These are phyloP conservation scores for Bombus waltoni DNA, from an alignment of 1,140 invertebrate species.

Conservation along the genomic window DNA sequence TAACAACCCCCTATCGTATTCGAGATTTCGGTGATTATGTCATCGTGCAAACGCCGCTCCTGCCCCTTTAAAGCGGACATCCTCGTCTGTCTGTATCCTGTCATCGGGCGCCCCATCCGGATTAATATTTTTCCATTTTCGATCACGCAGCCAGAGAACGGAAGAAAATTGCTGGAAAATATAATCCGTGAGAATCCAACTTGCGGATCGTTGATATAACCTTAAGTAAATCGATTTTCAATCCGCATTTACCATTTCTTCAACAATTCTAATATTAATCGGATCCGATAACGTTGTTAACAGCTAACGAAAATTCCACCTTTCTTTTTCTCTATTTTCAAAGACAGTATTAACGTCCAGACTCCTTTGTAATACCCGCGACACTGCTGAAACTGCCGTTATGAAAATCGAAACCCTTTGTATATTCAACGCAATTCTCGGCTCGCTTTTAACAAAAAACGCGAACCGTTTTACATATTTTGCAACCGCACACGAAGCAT, in stretches of 20 bases:
- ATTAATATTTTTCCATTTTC: not conserved
- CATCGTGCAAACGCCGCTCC: constrained; percentile 8
- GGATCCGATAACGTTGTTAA: too few species aligned
- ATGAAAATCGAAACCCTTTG: not conserved
- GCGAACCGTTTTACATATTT: not conserved
- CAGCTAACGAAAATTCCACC: too few species aligned
- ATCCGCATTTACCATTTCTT: too few species aligned
- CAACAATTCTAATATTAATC: too few species aligned
- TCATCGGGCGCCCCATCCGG: not conserved
- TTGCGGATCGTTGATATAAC: too few species aligned
- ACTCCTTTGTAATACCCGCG: too few species aligned
- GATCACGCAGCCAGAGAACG: not conserved
- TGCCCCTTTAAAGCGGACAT: constrained; percentile 35
- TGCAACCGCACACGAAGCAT: not conserved
- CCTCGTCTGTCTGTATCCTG: too few species aligned
- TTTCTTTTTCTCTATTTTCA: too few species aligned
- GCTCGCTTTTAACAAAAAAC: not conserved
- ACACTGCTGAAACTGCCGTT: not conserved
- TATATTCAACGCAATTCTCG: not conserved
- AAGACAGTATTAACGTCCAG: fast-evolving
- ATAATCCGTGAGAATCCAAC: not conserved
- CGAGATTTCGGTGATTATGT: constrained; percentile 41
- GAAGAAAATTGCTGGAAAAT: not conserved
- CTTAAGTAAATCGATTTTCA: too few species aligned
- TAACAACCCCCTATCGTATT: constrained; percentile 46